Conservation (phyloP, 2,888 invertebrate genomes). For the Cantharis rufa region DNA sequence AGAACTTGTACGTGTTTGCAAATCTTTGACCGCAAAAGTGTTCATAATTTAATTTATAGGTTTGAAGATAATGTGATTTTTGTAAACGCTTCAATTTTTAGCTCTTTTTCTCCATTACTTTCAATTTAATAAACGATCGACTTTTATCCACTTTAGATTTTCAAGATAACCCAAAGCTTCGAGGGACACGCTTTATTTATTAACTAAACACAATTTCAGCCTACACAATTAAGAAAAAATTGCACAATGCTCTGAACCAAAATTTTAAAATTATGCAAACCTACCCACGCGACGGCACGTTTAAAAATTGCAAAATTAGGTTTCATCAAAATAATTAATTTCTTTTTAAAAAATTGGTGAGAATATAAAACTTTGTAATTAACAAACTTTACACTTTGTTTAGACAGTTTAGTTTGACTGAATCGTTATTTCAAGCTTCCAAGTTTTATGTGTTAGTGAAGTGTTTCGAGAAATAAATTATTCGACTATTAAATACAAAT, state of each 20-base stretch:
- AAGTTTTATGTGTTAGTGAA: not conserved
- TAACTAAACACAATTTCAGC: not conserved
- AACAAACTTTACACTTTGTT: not conserved
- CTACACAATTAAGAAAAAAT: not conserved
- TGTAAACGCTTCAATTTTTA: constrained; percentile 2
- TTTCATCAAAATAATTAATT: not conserved
- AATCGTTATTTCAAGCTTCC: not conserved
- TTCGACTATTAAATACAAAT: not conserved
- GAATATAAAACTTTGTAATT: not conserved
- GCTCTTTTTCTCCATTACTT: not conserved
- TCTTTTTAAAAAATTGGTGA: not conserved
- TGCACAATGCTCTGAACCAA: not conserved
- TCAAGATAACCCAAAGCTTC: not conserved
- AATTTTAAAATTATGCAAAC: not conserved
- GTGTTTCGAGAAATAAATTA: not conserved
- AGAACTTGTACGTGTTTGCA: constrained; percentile 12
- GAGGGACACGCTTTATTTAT: not conserved
- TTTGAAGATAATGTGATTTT: constrained; percentile 1
- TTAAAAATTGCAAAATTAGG: not conserved
- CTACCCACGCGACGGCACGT: not conserved
- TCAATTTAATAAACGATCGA: not conserved
- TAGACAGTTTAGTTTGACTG: not conserved
- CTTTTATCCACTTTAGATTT: constrained; percentile 1
- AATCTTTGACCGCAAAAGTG: constrained; percentile 9
- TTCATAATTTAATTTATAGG: constrained; percentile 17